Evolutionary conservation across 2,797 vertebrate species (phyloP).

Genomic region (Enteromius anoplus): DNA sequence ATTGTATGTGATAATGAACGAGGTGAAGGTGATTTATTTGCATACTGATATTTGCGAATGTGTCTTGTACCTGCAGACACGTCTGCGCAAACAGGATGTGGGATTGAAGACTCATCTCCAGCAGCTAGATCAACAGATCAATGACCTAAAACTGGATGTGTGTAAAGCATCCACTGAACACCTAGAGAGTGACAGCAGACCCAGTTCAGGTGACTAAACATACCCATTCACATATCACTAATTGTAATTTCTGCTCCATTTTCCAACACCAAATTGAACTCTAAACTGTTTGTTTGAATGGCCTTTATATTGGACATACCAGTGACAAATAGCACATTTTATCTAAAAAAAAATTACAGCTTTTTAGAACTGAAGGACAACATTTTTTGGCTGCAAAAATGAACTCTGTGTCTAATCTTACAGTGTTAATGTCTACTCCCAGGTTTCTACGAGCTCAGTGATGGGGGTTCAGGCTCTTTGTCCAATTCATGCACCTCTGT

Average conservation of each 20-base stretch:
- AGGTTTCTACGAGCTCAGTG: slow-evolving; percentile 97
- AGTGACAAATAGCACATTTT: background rate
- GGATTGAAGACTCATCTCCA: slow-evolving; percentile 91
- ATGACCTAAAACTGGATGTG: slow-evolving; percentile 87
- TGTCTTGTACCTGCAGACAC: slow-evolving; percentile 75
- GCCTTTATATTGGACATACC: background rate
- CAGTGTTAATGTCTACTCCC: slow-evolving; percentile 28
- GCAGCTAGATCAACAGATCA: slow-evolving; percentile 90
- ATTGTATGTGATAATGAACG: background rate
- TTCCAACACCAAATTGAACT: background rate
- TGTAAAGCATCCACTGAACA: slow-evolving; percentile 83
- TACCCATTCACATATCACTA: background rate
- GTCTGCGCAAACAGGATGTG: slow-evolving; percentile 85
- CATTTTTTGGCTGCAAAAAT: background rate
- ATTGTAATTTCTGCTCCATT: slow-evolving; percentile 1
- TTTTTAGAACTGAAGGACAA: background rate
- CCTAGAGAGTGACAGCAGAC: slow-evolving; percentile 91
- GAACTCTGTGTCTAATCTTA: background rate
- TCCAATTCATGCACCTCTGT: slow-evolving; percentile 95
- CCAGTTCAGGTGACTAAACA: slow-evolving; percentile 87
- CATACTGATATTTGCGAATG: slow-evolving; percentile 2
- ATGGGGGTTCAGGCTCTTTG: slow-evolving; percentile 89
- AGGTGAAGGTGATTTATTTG: background rate
- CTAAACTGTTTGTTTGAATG: background rate
- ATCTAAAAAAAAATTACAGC: background rate